Base-by-base conservation (phyloP, 2,113 vertebrate genomes). In the Chaetodon auriga region DNA sequence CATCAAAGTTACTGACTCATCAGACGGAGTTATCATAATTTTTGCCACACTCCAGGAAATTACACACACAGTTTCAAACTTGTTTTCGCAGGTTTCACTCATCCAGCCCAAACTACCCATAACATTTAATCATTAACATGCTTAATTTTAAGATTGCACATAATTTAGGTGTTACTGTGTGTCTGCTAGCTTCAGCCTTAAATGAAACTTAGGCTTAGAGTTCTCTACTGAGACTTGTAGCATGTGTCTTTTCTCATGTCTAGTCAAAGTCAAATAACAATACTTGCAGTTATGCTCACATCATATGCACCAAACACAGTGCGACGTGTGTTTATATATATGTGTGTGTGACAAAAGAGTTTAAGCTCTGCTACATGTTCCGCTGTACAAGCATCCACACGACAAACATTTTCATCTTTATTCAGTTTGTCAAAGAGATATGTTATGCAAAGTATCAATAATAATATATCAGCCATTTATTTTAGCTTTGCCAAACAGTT, bases 71-170 rank as follows among this genome's bases (percentile, higher is more conserved):
- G 85, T 78, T 82, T 77, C 88, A 83, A 82, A 83, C 87, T 81
- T 92, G 90, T 89, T 78, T 83, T 85, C 55, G 80, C 92, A 91
- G 43, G 92, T 90, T 93, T 78, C 46, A 68, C 46, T 87, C 63
- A 64, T 55, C 80, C 41, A 23, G 48, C 76, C 23, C 12, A 54
- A 85, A 63, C 64, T 51, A 66, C 68, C 41, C 54, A 21, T 72
- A 84, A 86, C 36, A 64, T 38, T 38, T 72, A 80, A 68, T 15
- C 45, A 25, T 83, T 78, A 85, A 86, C 48, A 30, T 30, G 53
- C 69, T 64, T 38, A 63, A 79, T 75, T 68, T n/a, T 60, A 78
- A 30, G 64, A 51, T 55, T 64, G 23, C 76, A 63, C 41, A 55
- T 62, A 9, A 49, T 3, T 65, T 82, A 19, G 36, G 45, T 70